Conservation (phyloP, 2,888 invertebrate genomes). For the Coecobrya sp. region DNA sequence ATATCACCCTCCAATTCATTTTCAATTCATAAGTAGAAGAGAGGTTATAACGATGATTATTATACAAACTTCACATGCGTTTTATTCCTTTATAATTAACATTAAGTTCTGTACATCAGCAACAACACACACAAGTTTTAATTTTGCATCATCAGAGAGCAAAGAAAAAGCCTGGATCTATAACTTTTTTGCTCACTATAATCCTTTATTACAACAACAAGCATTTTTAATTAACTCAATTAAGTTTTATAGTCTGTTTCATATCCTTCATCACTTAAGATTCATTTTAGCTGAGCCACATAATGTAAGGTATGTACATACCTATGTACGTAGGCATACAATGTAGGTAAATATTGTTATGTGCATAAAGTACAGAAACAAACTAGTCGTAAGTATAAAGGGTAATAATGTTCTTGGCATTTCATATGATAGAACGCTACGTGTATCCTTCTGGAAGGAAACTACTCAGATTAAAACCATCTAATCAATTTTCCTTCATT, state of each 20-base stretch:
- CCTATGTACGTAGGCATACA: too few species aligned
- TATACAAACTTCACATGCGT: background rate
- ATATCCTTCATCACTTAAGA: slow-evolving; percentile 10
- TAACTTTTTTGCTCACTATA: background rate
- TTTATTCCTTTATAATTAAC: background rate
- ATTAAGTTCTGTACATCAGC: background rate
- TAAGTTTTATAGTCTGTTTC: slow-evolving; percentile 43
- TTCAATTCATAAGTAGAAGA: too few species aligned
- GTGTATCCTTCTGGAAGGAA: background rate
- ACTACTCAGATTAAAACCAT: background rate
- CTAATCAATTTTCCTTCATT: background rate
- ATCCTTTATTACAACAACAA: background rate
- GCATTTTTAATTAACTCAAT: slow-evolving; percentile 56
- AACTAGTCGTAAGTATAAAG: too few species aligned
- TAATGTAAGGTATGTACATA: too few species aligned
- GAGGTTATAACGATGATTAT: background rate
- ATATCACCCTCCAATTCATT: background rate
- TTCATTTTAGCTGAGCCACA: background rate
- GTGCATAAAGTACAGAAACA: background rate
- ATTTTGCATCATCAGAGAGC: background rate
- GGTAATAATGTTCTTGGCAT: background rate
- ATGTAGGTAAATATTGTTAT: too few species aligned
- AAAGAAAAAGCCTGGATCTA: background rate
- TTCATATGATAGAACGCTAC: background rate
- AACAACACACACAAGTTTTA: background rate